Conservation (phyloP, 2,888 invertebrate species). For the Stenurella melanura region DNA sequence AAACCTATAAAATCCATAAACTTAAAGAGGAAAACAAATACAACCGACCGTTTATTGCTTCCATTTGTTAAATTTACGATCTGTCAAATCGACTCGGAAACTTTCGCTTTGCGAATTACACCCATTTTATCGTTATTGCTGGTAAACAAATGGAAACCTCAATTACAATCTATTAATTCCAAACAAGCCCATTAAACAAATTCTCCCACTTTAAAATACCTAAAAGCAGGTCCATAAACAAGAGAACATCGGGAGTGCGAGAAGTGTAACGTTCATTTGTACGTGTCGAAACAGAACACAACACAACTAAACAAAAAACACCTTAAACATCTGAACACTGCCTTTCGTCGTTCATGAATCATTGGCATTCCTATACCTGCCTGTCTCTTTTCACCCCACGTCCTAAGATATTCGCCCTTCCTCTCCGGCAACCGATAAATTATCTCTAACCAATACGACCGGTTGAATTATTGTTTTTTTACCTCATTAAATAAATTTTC, state of each 20-base stretch:
- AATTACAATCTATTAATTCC: conserved; percentile 58
- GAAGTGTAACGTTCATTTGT: conserved; percentile 73
- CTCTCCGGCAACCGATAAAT: conserved; percentile 65
- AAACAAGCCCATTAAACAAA: conserved; percentile 56
- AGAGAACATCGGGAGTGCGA: conserved; percentile 68
- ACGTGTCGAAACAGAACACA: conserved; percentile 71
- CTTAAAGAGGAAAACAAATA: too few relatives aligned
- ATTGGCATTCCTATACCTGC: conserved; percentile 69
- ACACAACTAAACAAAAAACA: conserved; percentile 68
- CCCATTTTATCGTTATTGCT: conserved; percentile 22
- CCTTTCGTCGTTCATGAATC: conserved; percentile 73
- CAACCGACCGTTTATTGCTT: too few relatives aligned
- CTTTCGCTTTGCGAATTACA: conserved; percentile 12
- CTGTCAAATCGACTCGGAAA: background rate
- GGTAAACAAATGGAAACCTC: conserved; percentile 52
- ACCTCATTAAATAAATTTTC: conserved; percentile 73
- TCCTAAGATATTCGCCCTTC: conserved; percentile 53
- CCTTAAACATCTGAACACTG: conserved; percentile 72
- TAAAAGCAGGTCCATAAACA: conserved; percentile 66
- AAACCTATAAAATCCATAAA: too few relatives aligned
- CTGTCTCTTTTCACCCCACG: conserved; percentile 55
- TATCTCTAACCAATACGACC: conserved; percentile 70
- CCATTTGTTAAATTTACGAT: background rate
- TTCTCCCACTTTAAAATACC: conserved; percentile 57
- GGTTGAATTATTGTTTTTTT: conserved; percentile 72